phyloP scores from a whole-genome alignment of 2,888 invertebrate genomes.

The Halictus ligatus region DNA sequence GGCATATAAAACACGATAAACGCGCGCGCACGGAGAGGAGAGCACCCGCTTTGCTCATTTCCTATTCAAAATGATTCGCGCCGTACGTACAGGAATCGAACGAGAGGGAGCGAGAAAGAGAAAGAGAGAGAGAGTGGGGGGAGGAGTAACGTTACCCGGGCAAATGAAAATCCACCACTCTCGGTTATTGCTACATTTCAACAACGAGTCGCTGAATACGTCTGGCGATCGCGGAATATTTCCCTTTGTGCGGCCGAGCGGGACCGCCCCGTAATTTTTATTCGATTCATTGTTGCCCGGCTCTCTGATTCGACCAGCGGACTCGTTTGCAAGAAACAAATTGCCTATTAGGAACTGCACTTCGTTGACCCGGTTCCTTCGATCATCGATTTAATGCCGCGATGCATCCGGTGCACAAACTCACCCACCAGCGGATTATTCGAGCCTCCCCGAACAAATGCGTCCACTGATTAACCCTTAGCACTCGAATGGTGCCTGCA shows the following conservation, averaged over 20 bases:
- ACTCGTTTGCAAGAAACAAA: constrained; percentile 17
- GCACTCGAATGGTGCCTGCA: no score
- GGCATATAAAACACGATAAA: constrained; percentile 52
- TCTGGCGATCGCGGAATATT: constrained; percentile 47
- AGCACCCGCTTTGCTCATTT: constrained; percentile 38
- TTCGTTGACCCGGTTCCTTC: constrained; percentile 3
- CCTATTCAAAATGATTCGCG: constrained; percentile 57
- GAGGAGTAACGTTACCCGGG: constrained; percentile 42
- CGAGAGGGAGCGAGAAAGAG: background rate
- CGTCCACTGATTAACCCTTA: background rate
- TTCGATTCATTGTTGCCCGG: constrained; percentile 20
- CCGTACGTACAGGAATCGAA: constrained; percentile 15
- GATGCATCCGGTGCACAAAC: background rate
- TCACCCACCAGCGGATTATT: background rate
- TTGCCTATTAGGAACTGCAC: background rate
- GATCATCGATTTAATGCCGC: background rate
- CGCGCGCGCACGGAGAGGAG: constrained; percentile 17
- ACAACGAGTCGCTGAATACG: constrained; percentile 46
- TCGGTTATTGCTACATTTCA: constrained; percentile 62
- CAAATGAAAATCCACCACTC: constrained; percentile 62
- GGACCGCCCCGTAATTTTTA: constrained; percentile 26
- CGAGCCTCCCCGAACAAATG: background rate
- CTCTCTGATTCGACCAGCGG: background rate
- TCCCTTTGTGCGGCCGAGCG: constrained; percentile 23
- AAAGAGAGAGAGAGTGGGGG: background rate